Base-by-base conservation (phyloP, 2,888 invertebrate genomes). In the Hyposoter didymator region DNA sequence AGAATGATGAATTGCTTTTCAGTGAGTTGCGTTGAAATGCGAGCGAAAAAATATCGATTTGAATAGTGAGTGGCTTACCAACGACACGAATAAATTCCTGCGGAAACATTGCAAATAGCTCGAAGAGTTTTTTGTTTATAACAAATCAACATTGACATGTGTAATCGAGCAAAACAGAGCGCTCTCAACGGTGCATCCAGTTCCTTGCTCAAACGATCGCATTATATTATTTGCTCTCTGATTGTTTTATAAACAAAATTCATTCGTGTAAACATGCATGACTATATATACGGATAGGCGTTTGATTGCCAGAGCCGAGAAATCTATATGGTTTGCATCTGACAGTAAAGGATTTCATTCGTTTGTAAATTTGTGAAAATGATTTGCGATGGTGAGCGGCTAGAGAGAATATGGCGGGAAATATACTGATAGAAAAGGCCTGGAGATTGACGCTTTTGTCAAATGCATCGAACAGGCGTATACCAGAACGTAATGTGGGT, bases 401-500 rank as follows among this genome's bases (percentile, higher is more conserved):
- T n/a, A 12, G 17, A 45, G 69, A 59, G 69, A 47, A 70, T n/a
- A 22, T 59, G 59, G 59, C 59, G 43, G 52, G 59, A 35, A 28
- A 45, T 72, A 78, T 32, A 72, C 28, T 17, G 76, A 73, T 35
- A 64, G 76, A 76, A 72, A 70, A 70, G n/a, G 74, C 64, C 80
- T 66, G 49, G 72, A 75, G 85, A 85, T 82, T 83, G 82, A 85
- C 76, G 85, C 82, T 80, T 79, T 82, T 85, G 85, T 85, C 82
- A 82, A 85, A 85, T 76, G 79, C 76, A 76, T 70, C 67, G 75
- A 79, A 45, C 69, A 72, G 64, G 75, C 73, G 83, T 66, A 85
- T 75, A 73, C 70, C 67, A 81, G 81, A 82, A 81, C 81, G 76
- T 81, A 85, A 86, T 85, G 84, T 85, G 78, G 86, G 87, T 87